These are phyloP conservation scores for Typhlichthys subterraneus DNA, from an alignment of 2,797 vertebrate species.

Conservation along the genomic window DNA sequence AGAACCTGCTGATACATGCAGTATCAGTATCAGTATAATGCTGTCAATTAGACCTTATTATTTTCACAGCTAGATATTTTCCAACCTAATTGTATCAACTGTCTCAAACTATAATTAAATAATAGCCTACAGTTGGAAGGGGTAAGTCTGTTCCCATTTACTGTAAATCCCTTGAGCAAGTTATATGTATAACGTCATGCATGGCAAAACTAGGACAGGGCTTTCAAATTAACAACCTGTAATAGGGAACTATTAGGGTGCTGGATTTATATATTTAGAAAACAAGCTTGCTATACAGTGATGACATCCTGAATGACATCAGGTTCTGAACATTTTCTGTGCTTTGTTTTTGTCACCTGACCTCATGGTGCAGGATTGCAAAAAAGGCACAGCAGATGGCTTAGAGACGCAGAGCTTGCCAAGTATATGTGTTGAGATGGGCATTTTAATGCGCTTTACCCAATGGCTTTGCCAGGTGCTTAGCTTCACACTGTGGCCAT, in stretches of 20 bases:
- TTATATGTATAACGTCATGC: slow-evolving; percentile 37
- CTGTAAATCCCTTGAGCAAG: slow-evolving; percentile 44
- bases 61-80: not conserved
- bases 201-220: slow-evolving; percentile 10
- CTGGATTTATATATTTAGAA: not conserved
- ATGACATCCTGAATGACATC: slow-evolving; percentile 5
- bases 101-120: slow-evolving; percentile 44
- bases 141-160: slow-evolving; percentile 36
- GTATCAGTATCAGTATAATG: too few relatives aligned
- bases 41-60: not conserved
- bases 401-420: slow-evolving; percentile 24
- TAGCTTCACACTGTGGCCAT: not conserved
- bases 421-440: slow-evolving; percentile 17
- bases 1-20: too few relatives aligned
- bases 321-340: slow-evolving; percentile 13
- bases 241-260: not conserved
- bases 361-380: too few relatives aligned
- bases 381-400: slow-evolving; percentile 40
- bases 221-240: not conserved
- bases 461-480: slow-evolving; percentile 4
- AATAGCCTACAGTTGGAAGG: slow-evolving; percentile 7
- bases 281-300: slow-evolving; percentile 5
- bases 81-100: slow-evolving; percentile 3
- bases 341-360: slow-evolving; percentile 15
- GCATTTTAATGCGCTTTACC: slow-evolving; percentile 2